Evolutionary conservation across 2,113 vertebrate species (phyloP), one percentile per base, ranked within the genome.

Genomic region (Neotragus pygmaeus): DNA sequence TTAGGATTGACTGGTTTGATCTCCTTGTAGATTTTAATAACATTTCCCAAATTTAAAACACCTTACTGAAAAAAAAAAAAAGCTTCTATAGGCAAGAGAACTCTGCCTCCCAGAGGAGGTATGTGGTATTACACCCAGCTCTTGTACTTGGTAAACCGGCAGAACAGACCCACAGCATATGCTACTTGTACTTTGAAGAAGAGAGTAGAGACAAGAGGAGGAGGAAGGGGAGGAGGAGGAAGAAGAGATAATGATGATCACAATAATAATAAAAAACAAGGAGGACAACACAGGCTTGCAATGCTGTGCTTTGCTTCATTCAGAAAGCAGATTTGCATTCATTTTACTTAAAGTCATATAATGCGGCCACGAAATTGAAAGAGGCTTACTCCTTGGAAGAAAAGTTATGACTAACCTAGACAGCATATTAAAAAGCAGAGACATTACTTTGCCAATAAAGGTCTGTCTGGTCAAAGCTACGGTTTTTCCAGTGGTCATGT

Each of bases 71-170:
- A 81, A 75, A n/a, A n/a, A 33, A 75, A 81, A 77, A 92, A 88
- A 80, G 11, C 27, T 19, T 58, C 39, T 17, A 13, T 49, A 27
- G 21, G 12, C 53, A 1, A 78, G 39, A 11, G 47, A 78, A 47
- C n/a, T 6, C 49, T 66, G 62, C 57, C 27, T 10, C 55, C 36
- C 23, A 3, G 49, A 64, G 92, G 36, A 21, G 0, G 0, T 5
- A 6, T 66, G 36, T 11, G 11, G 36, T 9, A 19, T 13, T 36
- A 14, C 21, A 36, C 3, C 23, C 6, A 39, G 11, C 27, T 13
- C 25, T 30, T 5, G 1, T 17, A 19, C 10, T 21, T 0, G 1
- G 11, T 17, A 11, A 36, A 15, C 7, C 53, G 4, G 15, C 15
- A 16, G 19, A 70, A 30, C 21, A 70, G 11, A 33, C 6, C 2